Evolutionary conservation across 2,888 invertebrate genomes (phyloP), one percentile per base, ranked within the genome.

Genomic region (Toxonevra muliebris): DNA sequence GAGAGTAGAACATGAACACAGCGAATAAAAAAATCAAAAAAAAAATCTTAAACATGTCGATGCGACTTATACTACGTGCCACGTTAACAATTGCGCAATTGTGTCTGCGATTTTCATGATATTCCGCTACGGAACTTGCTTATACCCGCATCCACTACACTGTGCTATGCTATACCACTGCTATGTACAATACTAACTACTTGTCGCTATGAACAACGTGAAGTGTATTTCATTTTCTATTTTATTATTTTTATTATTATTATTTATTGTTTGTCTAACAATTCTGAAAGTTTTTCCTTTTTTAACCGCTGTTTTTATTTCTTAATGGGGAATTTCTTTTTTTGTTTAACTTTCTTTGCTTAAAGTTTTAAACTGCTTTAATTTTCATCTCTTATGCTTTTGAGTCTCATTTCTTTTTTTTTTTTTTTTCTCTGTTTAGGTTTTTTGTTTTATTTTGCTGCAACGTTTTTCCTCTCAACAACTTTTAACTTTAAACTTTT

Each of bases 81-180:
- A 61, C 50, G 42, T 52, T 53, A 41, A 17, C 61, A 40, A 61
- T 53, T 61, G 61, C 61, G 53, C 52, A 52, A 61, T 61, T 61
- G 61, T 53, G 30, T 30, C 30, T 30, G 30, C 30, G 30, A 30
- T 30, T 30, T 30, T 30, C 30, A 30, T 30, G 30, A 30, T 30
- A 30, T 30, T 30, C 30, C 30, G 30, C 30, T 30, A 30, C 30
- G 30, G 30, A 30, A 30, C 30, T 30, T 30, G 30, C 7, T 30
- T 30, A 30, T 30, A 7, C 30, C 30, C 30, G 30, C 7, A 30
- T 30, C 30, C 7, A 7, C 30, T 2, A 30, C 7, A 7, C 30
- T 30, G 30, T 30, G 30, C 30, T 30, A 30, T 7, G 30, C 30
- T 30, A 30, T 7, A 4, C 30, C 30, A 30, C 30, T 30, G 7